Evolutionary conservation across 2,113 vertebrate species (phyloP).

Genomic region (Polypterus senegalus): DNA sequence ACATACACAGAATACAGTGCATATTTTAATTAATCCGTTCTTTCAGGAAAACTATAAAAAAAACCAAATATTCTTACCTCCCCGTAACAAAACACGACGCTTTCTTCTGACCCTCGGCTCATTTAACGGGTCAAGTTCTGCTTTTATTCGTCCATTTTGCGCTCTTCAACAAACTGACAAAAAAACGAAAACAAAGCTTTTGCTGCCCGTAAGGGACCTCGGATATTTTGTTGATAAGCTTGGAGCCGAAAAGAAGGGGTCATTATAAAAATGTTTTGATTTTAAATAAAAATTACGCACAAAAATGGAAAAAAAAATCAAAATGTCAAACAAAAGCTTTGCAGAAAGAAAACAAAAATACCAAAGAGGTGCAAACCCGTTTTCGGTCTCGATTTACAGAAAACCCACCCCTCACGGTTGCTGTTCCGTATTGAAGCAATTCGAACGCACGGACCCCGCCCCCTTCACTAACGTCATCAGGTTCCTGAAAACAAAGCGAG

Average conservation of each 20-base stretch:
- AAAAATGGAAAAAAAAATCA: conserved; percentile 1
- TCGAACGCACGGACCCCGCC: not conserved
- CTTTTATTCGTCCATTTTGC: conserved; percentile 21
- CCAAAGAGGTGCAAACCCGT: not conserved
- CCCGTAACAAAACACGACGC: conserved; percentile 16
- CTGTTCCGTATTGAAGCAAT: not conserved
- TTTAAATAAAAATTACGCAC: not conserved
- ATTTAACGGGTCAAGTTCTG: conserved; percentile 30
- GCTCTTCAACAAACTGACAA: not conserved
- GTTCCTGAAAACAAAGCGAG: no score
- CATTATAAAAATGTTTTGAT: conserved; percentile 3
- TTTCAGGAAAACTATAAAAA: not conserved
- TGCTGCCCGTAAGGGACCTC: conserved; percentile 1
- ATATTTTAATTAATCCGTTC: no score
- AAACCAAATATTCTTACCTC: conserved; percentile 29
- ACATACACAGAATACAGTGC: no score
- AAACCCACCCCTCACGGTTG: not conserved
- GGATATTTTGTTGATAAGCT: not conserved
- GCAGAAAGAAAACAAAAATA: conserved; percentile 1
- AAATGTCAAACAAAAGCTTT: not conserved
- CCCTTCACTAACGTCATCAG: no score
- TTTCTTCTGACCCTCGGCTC: conserved; percentile 21
- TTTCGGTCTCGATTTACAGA: not conserved
- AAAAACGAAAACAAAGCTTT: not conserved
- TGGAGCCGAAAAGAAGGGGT: not conserved